These are phyloP conservation scores for Deilephila porcellus DNA, from an alignment of 2,888 invertebrate species.

Conservation along the genomic window DNA sequence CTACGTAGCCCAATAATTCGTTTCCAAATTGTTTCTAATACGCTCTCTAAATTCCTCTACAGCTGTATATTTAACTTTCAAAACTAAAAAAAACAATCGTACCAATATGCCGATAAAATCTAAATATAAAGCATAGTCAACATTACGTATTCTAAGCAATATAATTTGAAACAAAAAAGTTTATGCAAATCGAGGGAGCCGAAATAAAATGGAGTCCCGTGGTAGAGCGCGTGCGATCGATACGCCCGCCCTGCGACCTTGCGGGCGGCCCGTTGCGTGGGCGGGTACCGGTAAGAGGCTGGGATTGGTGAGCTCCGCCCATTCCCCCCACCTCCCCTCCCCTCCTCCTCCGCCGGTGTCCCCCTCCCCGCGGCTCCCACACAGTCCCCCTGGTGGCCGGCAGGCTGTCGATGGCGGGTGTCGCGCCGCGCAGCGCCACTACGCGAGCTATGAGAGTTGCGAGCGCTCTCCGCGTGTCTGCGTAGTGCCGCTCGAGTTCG, in stretches of 20 bases:
- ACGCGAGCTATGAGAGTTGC: conserved; percentile 55
- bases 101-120: conserved; percentile 33
- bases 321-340: conserved; percentile 55
- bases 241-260: conserved; percentile 77
- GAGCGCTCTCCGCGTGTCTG: conserved; percentile 40
- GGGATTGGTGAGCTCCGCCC: conserved; percentile 72
- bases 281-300: conserved; percentile 77
- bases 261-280: conserved; percentile 76
- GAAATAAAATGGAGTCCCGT: conserved; percentile 83
- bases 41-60: neutral
- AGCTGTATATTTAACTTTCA: neutral
- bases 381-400: conserved; percentile 48
- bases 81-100: neutral
- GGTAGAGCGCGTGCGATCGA: conserved; percentile 79
- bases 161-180: conserved; percentile 75
- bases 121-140: conserved; percentile 40
- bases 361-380: conserved; percentile 48
- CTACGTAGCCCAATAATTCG: neutral
- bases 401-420: conserved; percentile 29
- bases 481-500: conserved; percentile 43
- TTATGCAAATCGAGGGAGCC: conserved; percentile 81
- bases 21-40: neutral
- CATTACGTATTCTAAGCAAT: conserved; percentile 56
- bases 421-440: conserved; percentile 49
- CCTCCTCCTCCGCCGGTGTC: conserved; percentile 47